Conservation (phyloP, 2,888 invertebrate species). For the Oxystoma pomonae region DNA sequence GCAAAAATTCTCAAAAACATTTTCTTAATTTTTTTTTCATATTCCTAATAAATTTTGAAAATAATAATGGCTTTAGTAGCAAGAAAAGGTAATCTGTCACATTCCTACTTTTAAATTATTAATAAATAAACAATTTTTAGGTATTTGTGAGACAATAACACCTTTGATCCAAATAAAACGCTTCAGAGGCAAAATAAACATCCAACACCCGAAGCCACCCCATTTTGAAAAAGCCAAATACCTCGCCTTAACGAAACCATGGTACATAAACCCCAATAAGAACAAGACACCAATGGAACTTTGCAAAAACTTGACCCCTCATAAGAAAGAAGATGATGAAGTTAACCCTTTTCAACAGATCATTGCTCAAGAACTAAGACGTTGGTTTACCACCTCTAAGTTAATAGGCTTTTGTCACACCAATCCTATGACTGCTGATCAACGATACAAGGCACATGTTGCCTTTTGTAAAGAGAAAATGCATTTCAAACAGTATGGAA, state of each 20-base stretch:
- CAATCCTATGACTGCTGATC: slow-evolving; percentile 65
- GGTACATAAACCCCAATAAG: slow-evolving; percentile 50
- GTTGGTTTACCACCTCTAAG: slow-evolving; percentile 67
- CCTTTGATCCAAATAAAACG: slow-evolving; percentile 54
- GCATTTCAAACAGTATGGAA: slow-evolving; percentile 64
- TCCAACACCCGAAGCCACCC: slow-evolving; percentile 67
- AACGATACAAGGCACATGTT: slow-evolving; percentile 61
- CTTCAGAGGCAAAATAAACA: slow-evolving; percentile 72
- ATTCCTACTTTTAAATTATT: slow-evolving; percentile 1
- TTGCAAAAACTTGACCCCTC: slow-evolving; percentile 46
- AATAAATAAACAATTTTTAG: slow-evolving; percentile 25
- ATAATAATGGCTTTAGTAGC: slow-evolving; percentile 26
- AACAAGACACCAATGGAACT: slow-evolving; percentile 49
- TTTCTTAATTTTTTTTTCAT: neutral
- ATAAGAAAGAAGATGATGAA: slow-evolving; percentile 36
- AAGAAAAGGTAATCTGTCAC: slow-evolving; percentile 22
- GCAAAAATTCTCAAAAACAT: neutral
- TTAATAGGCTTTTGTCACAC: slow-evolving; percentile 69
- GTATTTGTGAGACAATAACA: slow-evolving; percentile 26
- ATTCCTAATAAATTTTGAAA: neutral
- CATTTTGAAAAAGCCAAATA: slow-evolving; percentile 66
- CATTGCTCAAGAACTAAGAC: slow-evolving; percentile 65
- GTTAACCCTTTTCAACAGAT: slow-evolving; percentile 71
- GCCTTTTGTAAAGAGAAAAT: slow-evolving; percentile 63
- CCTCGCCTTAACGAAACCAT: slow-evolving; percentile 62